These are phyloP conservation scores for Caenorhabditis panamensis DNA, from an alignment of 2,888 invertebrate species.

Conservation along the genomic window DNA sequence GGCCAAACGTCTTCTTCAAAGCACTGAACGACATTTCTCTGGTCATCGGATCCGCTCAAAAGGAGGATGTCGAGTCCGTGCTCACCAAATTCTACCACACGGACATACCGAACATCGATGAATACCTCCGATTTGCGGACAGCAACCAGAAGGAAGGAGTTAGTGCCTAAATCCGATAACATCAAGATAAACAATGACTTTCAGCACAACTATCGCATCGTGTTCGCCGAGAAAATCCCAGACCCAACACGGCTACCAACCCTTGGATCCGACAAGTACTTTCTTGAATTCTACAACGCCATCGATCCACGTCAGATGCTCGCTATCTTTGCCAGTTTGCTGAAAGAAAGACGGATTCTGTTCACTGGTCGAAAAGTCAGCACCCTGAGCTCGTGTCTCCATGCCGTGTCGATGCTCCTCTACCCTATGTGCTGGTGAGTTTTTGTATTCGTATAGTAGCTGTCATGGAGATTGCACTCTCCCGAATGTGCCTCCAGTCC, in stretches of 20 bases:
- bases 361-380: constrained; percentile 93
- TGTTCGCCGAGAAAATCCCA: constrained; percentile 84
- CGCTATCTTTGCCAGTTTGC: constrained; percentile 87
- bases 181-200: background rate
- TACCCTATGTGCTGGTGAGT: constrained; percentile 95
- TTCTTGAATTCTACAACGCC: constrained; percentile 98
- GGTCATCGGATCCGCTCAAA: constrained; percentile 84
- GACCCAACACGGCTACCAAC: constrained; percentile 90
- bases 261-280: constrained; percentile 95
- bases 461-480: background rate
- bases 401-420: constrained; percentile 93
- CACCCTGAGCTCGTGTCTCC: constrained; percentile 89
- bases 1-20: constrained; percentile 95
- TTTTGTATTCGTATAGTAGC: background rate
- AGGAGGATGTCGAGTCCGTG: constrained; percentile 72
- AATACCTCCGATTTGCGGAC: constrained; percentile 58
- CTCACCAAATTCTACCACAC: constrained; percentile 78
- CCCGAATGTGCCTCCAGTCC: background rate
- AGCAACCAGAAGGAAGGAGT: constrained; percentile 35
- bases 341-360: constrained; percentile 94
- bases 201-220: constrained; percentile 45
- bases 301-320: constrained; percentile 95
- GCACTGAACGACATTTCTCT: constrained; percentile 90
- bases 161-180: background rate
- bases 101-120: constrained; percentile 76